These are phyloP conservation scores for Mobula birostris DNA, from an alignment of 2,113 vertebrate genomes.

Conservation along the genomic window DNA sequence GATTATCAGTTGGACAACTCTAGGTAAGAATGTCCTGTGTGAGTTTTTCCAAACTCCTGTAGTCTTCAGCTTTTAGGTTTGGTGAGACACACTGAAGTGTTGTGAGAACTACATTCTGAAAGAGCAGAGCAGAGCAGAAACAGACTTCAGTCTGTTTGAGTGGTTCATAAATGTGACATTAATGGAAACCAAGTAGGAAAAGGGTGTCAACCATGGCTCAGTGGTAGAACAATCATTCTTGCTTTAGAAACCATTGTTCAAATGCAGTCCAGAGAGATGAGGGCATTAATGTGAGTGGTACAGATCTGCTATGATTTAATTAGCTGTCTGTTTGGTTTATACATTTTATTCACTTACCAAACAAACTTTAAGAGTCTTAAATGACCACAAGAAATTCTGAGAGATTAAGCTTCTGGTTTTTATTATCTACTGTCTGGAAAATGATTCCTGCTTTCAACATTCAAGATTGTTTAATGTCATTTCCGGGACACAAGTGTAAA, in stretches of 20 bases:
- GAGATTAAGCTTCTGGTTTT: background rate
- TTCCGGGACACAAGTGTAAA: no score
- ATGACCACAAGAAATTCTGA: background rate
- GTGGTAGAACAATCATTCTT: background rate
- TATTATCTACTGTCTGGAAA: background rate
- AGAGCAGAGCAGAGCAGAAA: background rate
- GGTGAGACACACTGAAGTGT: background rate
- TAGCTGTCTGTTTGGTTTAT: background rate
- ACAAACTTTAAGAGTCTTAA: background rate
- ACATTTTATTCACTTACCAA: background rate
- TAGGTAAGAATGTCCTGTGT: slow-evolving; percentile 63
- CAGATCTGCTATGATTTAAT: background rate
- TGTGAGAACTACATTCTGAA: background rate
- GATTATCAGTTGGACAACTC: slow-evolving; percentile 75
- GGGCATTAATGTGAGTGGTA: background rate
- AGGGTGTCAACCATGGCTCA: background rate
- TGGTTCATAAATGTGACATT: background rate
- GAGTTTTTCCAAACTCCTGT: slow-evolving; percentile 12
- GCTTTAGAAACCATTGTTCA: background rate
- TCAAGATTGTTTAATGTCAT: no score
- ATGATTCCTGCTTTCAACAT: background rate
- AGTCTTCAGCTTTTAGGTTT: background rate
- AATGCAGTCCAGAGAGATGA: background rate
- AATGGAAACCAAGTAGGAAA: background rate
- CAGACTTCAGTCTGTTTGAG: background rate